Evolutionary conservation across 2,113 vertebrate species (phyloP).

Genomic region (Tetrao urogallus): DNA sequence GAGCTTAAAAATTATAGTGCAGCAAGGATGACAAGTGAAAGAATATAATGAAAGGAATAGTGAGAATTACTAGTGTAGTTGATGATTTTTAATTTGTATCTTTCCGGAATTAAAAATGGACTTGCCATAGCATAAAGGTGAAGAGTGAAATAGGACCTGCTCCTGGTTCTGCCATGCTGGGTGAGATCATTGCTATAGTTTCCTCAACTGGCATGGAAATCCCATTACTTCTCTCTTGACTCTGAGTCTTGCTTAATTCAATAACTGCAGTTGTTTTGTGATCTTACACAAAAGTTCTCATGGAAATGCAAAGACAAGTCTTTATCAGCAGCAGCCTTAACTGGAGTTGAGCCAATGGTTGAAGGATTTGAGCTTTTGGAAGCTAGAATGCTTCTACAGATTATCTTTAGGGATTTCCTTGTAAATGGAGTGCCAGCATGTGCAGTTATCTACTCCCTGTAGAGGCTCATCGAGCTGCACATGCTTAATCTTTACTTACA

Average conservation of each 20-base stretch:
- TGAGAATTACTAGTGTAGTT: background rate
- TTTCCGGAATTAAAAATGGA: background rate
- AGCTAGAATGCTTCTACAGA: slow-evolving; percentile 29
- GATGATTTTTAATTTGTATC: background rate
- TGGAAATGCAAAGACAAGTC: background rate
- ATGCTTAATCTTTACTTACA: slow-evolving; percentile 54
- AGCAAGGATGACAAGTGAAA: background rate
- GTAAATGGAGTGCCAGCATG: slow-evolving; percentile 42
- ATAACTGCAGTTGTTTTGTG: background rate
- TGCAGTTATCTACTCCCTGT: slow-evolving; percentile 55
- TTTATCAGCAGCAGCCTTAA: slow-evolving; percentile 7
- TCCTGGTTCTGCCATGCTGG: background rate
- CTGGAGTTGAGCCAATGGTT: slow-evolving; percentile 43
- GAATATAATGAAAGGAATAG: background rate
- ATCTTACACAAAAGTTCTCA: background rate
- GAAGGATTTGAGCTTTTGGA: slow-evolving; percentile 54
- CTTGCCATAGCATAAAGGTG: background rate
- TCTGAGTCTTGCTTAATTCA: background rate
- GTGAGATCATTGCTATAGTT: background rate
- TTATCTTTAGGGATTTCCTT: slow-evolving; percentile 60
- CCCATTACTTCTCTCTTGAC: background rate
- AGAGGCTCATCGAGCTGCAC: slow-evolving; percentile 57
- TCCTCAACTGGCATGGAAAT: background rate
- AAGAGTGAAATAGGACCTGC: background rate
- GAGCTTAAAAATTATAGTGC: background rate